Percentiles rank a stretch among this genome's conserved stretches.
phyloP scores from a whole-genome alignment of 2,797 vertebrate species.

The Melopsittacus undulatus region DNA sequence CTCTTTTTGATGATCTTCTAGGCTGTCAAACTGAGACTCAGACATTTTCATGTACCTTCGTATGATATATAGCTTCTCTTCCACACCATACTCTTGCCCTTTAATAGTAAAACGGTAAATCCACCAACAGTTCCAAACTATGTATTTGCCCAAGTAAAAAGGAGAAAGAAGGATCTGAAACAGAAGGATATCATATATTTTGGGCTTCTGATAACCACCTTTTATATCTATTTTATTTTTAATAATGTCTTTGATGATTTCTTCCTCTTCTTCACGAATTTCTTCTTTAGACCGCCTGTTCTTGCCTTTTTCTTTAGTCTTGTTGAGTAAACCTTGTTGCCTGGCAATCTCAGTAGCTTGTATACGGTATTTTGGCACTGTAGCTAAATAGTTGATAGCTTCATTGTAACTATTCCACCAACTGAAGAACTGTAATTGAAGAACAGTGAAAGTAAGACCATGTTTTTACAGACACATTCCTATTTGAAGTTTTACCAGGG shows the following conservation, averaged over 20 bases:
- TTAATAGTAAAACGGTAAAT: constrained; percentile 90
- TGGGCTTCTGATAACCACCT: constrained; percentile 96
- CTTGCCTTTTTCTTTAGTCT: constrained; percentile 92
- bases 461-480: background rate
- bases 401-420: constrained; percentile 98
- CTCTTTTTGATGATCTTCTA: constrained; percentile 85
- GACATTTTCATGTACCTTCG: constrained; percentile 95
- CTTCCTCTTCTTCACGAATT: constrained; percentile 93
- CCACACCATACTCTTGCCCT: constrained; percentile 88
- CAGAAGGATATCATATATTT: constrained; percentile 90
- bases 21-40: constrained; percentile 91
- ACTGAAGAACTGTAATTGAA: constrained; percentile 90
- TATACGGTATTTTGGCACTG: constrained; percentile 94
- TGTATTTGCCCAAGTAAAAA: constrained; percentile 85
- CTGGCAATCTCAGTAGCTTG: constrained; percentile 93
- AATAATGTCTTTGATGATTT: constrained; percentile 94
- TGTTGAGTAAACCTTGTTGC: constrained; percentile 91
- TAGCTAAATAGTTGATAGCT: constrained; percentile 93
- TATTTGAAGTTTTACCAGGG: background rate
- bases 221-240: constrained; percentile 98
- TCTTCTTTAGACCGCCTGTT: constrained; percentile 93
- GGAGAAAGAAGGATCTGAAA: constrained; percentile 91
- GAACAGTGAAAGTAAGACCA: background rate
- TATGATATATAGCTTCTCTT: constrained; percentile 92
- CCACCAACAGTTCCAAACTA: constrained; percentile 88